phyloP scores from a whole-genome alignment of 1,140 invertebrate genomes.

The Pseudachorutes palmiensis region DNA sequence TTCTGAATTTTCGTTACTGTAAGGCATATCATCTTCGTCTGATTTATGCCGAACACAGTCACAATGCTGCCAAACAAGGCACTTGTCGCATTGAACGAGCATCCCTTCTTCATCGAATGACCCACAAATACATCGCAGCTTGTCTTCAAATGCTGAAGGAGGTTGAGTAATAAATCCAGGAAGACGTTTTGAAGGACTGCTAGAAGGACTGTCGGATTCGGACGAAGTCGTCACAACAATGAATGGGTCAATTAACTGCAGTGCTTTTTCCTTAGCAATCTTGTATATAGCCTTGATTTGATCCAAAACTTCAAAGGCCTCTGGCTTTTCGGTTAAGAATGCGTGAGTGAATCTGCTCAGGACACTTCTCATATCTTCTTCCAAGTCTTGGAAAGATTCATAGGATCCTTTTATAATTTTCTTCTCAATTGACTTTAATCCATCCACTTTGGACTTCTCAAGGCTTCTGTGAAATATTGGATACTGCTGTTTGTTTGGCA shows the following conservation, averaged over 20 bases:
- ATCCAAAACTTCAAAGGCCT: slow-evolving; percentile 9
- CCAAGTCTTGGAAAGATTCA: slow-evolving; percentile 66
- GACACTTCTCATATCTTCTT: slow-evolving; percentile 62
- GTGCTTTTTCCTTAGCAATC: slow-evolving; percentile 31
- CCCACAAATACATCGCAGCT: slow-evolving; percentile 92
- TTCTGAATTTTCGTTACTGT: too few relatives aligned
- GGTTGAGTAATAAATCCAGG: not conserved
- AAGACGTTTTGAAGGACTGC: too few relatives aligned
- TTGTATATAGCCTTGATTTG: slow-evolving; percentile 29
- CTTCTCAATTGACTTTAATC: slow-evolving; percentile 66
- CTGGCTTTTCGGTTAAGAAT: slow-evolving; percentile 28
- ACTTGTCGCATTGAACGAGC: slow-evolving; percentile 92
- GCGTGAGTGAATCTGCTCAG: slow-evolving; percentile 21
- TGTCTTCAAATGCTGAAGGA: slow-evolving; percentile 54
- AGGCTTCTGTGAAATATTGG: slow-evolving; percentile 53
- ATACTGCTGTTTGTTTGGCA: slow-evolving; percentile 62
- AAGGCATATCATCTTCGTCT: too few relatives aligned
- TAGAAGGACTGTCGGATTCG: too few relatives aligned
- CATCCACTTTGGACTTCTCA: slow-evolving; percentile 53
- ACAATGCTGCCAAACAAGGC: slow-evolving; percentile 92
- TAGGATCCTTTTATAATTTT: slow-evolving; percentile 74
- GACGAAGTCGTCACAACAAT: too few relatives aligned
- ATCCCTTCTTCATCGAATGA: slow-evolving; percentile 87
- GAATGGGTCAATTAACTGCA: slow-evolving; percentile 26
- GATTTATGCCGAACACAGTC: slow-evolving; percentile 82